Evolutionary conservation across 2,113 vertebrate genomes (phyloP).

Genomic region (Oryzias woworae): DNA sequence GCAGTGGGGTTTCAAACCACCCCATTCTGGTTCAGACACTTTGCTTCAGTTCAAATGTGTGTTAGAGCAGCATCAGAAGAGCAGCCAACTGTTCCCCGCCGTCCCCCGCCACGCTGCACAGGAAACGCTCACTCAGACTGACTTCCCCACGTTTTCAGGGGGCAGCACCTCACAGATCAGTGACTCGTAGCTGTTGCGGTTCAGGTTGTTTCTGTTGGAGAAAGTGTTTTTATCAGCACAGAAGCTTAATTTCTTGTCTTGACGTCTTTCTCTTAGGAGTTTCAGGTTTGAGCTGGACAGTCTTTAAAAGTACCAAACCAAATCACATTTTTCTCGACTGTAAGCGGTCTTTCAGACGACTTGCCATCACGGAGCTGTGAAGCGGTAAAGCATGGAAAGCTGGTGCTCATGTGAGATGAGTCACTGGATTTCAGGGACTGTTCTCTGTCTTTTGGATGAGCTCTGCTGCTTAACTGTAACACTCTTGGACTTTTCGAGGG

Average conservation of each 20-base stretch:
- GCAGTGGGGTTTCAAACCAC: slow-evolving; percentile 12
- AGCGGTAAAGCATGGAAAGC: slow-evolving; percentile 15
- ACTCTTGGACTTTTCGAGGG: slow-evolving; percentile 11
- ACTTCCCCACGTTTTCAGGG: neutral
- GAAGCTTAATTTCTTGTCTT: slow-evolving; percentile 4
- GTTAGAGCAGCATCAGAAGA: slow-evolving; percentile 9
- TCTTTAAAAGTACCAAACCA: slow-evolving; percentile 12
- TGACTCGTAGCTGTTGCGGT: slow-evolving; percentile 8
- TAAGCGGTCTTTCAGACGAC: no score
- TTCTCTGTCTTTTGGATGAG: slow-evolving; percentile 1
- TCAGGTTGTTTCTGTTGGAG: neutral
- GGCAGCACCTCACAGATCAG: neutral
- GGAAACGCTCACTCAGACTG: slow-evolving; percentile 26
- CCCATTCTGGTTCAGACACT: neutral
- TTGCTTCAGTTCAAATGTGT: neutral
- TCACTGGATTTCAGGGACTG: slow-evolving; percentile 19
- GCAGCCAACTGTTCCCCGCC: neutral
- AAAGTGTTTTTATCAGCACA: neutral
- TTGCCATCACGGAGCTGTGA: slow-evolving; percentile 3
- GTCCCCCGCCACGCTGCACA: slow-evolving; percentile 18
- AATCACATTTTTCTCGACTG: no score
- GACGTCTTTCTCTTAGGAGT: slow-evolving; percentile 12
- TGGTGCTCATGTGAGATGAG: slow-evolving; percentile 38
- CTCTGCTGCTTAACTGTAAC: slow-evolving; percentile 12
- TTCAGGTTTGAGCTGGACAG: slow-evolving; percentile 30